phyloP scores from a whole-genome alignment of 2,888 invertebrate species.

The Spodoptera littoralis region DNA sequence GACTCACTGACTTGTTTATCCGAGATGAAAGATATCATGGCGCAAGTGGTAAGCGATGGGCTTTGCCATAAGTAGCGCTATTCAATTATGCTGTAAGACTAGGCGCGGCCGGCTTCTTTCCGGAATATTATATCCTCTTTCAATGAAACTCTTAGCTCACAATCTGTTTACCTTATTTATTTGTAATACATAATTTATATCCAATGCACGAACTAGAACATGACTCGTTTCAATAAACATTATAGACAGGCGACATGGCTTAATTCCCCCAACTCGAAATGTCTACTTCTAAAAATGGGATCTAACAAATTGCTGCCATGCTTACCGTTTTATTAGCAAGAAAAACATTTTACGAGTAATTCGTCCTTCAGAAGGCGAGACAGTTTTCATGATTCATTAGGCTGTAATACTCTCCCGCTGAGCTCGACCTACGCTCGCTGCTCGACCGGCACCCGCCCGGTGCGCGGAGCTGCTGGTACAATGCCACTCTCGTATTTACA shows the following conservation, averaged over 20 bases:
- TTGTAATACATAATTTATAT: too few relatives aligned
- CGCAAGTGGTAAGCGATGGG: conserved; percentile 55
- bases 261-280: conserved; percentile 3
- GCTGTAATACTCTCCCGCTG: conserved; percentile 13
- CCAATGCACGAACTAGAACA: too few relatives aligned
- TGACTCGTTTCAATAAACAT: background rate
- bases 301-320: conserved; percentile 18
- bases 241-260: background rate
- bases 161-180: too few relatives aligned
- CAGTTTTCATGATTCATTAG: conserved; percentile 40
- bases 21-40: conserved; percentile 64
- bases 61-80: conserved; percentile 22
- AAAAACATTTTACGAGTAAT: conserved; percentile 34
- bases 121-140: too few relatives aligned
- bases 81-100: conserved; percentile 8
- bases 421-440: conserved; percentile 7
- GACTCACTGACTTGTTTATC: conserved; percentile 68
- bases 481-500: conserved; percentile 73
- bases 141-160: too few relatives aligned
- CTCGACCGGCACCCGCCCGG: conserved; percentile 26
- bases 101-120: too few relatives aligned
- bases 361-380: conserved; percentile 9
- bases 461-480: conserved; percentile 25
- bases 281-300: conserved; percentile 25
- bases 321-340: conserved; percentile 33